These are phyloP conservation scores for Aegotheles bennettii DNA, from an alignment of 2,113 vertebrate species.

Conservation along the genomic window DNA sequence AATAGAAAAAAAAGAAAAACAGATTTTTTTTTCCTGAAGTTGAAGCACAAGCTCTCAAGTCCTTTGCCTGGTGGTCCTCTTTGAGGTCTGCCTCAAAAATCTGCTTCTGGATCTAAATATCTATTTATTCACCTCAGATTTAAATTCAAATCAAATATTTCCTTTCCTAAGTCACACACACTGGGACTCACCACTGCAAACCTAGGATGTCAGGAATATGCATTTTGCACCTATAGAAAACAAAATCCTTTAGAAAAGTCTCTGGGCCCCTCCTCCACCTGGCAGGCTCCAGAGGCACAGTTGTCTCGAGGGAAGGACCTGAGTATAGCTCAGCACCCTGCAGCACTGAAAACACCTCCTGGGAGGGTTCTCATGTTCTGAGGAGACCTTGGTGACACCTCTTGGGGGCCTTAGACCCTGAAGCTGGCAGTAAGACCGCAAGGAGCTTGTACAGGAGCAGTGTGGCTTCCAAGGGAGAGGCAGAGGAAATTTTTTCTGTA, in stretches of 20 bases:
- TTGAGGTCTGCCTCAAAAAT: neutral
- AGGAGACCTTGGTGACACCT: neutral
- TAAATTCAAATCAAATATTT: neutral
- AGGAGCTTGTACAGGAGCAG: neutral
- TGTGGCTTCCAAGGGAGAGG: neutral
- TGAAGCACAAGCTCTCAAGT: neutral
- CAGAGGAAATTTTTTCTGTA: neutral
- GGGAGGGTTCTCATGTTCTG: neutral
- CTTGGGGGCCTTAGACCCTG: accelerated
- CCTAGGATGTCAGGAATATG: neutral
- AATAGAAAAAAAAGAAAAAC: neutral
- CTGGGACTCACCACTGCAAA: neutral
- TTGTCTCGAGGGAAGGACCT: neutral
- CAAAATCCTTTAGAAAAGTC: neutral
- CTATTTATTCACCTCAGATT: neutral
- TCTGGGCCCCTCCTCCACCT: neutral
- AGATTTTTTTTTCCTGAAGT: neutral
- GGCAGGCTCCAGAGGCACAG: neutral
- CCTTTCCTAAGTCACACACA: neutral
- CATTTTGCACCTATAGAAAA: neutral
- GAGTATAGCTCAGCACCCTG: neutral
- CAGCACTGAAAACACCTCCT: neutral
- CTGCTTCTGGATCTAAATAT: neutral
- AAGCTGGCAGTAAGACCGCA: neutral
- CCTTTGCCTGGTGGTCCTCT: neutral